phyloP scores from a whole-genome alignment of 2,113 vertebrate species.

The Brachirus orientalis region DNA sequence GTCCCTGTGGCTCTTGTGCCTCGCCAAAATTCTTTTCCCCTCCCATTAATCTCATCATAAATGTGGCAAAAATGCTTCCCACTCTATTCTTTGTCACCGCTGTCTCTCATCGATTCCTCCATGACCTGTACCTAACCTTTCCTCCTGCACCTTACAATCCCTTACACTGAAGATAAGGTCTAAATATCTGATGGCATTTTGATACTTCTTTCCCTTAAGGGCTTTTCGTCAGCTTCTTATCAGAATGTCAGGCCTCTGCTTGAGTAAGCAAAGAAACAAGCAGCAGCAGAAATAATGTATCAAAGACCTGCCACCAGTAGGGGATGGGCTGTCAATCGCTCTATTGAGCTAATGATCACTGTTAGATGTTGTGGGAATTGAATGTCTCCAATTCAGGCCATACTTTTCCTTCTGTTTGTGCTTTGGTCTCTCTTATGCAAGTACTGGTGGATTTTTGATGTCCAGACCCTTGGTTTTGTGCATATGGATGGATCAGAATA shows the following conservation, averaged over 20 bases:
- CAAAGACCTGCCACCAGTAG: slow-evolving; percentile 62
- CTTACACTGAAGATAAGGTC: slow-evolving; percentile 56
- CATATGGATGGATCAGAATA: neutral
- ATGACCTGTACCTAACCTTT: slow-evolving; percentile 25
- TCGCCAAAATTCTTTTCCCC: slow-evolving; percentile 24
- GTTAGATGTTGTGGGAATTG: slow-evolving; percentile 63
- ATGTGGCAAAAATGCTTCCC: slow-evolving; percentile 34
- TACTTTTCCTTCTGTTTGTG: slow-evolving; percentile 20
- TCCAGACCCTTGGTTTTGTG: neutral
- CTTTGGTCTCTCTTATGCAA: slow-evolving; percentile 31
- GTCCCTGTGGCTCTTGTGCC: slow-evolving; percentile 36
- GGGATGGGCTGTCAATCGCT: slow-evolving; percentile 75
- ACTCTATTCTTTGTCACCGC: neutral
- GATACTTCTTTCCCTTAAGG: slow-evolving; percentile 51
- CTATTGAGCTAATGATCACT: slow-evolving; percentile 77
- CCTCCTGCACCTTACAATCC: slow-evolving; percentile 36
- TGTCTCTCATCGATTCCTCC: slow-evolving; percentile 30
- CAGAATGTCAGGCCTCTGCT: slow-evolving; percentile 71
- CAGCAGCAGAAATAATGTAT: slow-evolving; percentile 71
- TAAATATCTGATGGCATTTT: slow-evolving; percentile 70
- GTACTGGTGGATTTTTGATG: slow-evolving; percentile 14
- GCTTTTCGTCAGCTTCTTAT: slow-evolving; percentile 74
- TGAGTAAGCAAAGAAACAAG: slow-evolving; percentile 78
- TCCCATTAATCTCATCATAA: slow-evolving; percentile 54
- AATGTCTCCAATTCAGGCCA: slow-evolving; percentile 61